phyloP scores from a whole-genome alignment of 2,797 vertebrate genomes.

The Amblyopsis hoosieri region DNA sequence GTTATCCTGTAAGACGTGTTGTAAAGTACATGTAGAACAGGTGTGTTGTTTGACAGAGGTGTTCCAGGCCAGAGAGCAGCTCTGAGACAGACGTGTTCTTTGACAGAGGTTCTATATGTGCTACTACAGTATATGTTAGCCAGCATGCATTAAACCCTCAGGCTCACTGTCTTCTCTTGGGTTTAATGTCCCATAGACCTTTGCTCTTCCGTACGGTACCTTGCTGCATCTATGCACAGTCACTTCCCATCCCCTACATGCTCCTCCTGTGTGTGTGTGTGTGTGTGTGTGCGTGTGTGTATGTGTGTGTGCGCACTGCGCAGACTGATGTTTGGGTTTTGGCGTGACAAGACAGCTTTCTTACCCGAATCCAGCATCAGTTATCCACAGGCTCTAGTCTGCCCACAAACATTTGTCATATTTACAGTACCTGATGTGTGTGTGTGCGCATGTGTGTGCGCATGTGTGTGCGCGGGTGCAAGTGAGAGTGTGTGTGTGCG shows the following conservation, averaged over 20 bases:
- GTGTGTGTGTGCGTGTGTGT: background rate
- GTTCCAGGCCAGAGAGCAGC: no score
- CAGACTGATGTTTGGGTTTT: constrained; percentile 37
- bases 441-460: constrained; percentile 20
- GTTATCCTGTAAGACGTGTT: no score
- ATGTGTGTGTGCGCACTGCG: constrained; percentile 17
- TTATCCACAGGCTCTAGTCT: constrained; percentile 15
- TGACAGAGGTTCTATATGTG: no score
- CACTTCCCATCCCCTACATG: background rate
- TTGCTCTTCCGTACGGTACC: background rate
- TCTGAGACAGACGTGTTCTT: no score
- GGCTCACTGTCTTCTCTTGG: no score
- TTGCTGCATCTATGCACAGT: background rate
- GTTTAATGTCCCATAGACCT: background rate
- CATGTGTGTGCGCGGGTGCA: constrained; percentile 27
- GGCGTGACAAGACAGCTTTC: constrained; percentile 26
- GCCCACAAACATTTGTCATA: constrained; percentile 44
- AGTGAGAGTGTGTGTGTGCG: constrained; percentile 23
- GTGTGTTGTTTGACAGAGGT: no score
- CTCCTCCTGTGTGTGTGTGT: constrained; percentile 4
- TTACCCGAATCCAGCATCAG: constrained; percentile 22
- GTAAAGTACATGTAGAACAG: no score
- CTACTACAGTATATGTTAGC: no score
- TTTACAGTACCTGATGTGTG: constrained; percentile 31
- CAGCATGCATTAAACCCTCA: no score